Evolutionary conservation across 2,888 invertebrate genomes (phyloP), one percentile per base, ranked within the genome.

Genomic region (Neocrepidodera transversa): DNA sequence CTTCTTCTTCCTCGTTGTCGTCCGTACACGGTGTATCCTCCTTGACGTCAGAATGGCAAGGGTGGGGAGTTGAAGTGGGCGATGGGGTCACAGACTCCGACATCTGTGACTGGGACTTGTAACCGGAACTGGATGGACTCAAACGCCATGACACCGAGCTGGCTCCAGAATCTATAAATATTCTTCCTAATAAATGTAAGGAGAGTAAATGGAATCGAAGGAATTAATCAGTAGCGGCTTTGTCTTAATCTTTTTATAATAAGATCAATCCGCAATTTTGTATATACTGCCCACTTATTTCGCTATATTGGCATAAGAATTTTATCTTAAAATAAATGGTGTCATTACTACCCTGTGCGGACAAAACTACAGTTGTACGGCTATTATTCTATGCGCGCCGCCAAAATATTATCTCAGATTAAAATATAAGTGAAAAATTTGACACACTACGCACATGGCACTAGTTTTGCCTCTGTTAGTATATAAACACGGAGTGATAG

Each of bases 61-160:
- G 74, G 64, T 78, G 76, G 7, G 80, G 80, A n/a, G 80, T 80
- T 11, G 79, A 88, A 20, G 89, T 89, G 2, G 90, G 90, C 26
- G 90, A 90, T 0, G 90, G 90, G 13, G 90, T 90, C 60, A 90
- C 86, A n/a, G 90, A 90, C 76, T 90, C 90, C 1, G 89, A 89
- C 49, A 89, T 82, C 64, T 88, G 83, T 49, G 88, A 88, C 70
- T 89, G 86, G 0, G 89, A 89, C 77, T 89, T 89, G 79, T 90
- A 90, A 0, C 90, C 90, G 0, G 89, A 90, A 74, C 89, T 89
- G 10, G 89, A 88, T 0, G 90, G 90, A 54, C 90, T 90, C 45
- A 90, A 74, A 0, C 89, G 84, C 82, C 89, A 90, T 62, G 84
- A 84, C 68, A 79, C 77, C 17, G 83, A 83, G 75, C 84, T 85